These are phyloP conservation scores for Delphinapterus leucas DNA, from an alignment of 2,113 vertebrate species.

Conservation along the genomic window DNA sequence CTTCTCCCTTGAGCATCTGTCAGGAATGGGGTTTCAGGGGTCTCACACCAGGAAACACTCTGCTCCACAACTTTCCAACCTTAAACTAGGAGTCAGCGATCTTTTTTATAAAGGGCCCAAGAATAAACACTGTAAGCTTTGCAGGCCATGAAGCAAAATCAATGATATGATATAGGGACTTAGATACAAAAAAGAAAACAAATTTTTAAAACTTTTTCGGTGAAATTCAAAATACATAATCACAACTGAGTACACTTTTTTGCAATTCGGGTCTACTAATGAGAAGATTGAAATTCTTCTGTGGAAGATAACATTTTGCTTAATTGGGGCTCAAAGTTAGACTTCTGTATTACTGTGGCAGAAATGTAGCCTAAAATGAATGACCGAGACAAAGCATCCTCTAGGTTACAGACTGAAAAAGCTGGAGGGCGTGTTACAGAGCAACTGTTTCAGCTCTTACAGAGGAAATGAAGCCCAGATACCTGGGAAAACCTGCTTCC, in stretches of 20 bases:
- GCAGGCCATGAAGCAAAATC: background rate
- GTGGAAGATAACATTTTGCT: background rate
- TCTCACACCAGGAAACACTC: background rate
- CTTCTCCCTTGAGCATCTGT: background rate
- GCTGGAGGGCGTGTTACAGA: background rate
- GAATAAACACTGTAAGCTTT: background rate
- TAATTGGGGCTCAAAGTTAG: background rate
- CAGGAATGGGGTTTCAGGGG: background rate
- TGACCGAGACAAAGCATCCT: background rate
- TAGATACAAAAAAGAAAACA: background rate
- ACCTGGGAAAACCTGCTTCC: background rate
- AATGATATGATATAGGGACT: background rate
- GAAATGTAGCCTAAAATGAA: background rate
- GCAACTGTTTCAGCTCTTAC: background rate
- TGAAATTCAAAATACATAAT: conserved; percentile 7
- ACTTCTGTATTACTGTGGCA: background rate
- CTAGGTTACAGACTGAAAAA: background rate
- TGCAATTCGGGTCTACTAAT: background rate
- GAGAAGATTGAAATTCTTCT: background rate
- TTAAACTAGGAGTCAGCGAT: background rate
- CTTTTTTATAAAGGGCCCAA: background rate
- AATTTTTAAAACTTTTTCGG: background rate
- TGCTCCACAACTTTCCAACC: background rate
- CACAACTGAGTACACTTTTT: background rate
- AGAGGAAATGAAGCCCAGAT: background rate